Evolutionary conservation across 2,113 vertebrate species (phyloP).

Genomic region (Seriola quinqueradiata): DNA sequence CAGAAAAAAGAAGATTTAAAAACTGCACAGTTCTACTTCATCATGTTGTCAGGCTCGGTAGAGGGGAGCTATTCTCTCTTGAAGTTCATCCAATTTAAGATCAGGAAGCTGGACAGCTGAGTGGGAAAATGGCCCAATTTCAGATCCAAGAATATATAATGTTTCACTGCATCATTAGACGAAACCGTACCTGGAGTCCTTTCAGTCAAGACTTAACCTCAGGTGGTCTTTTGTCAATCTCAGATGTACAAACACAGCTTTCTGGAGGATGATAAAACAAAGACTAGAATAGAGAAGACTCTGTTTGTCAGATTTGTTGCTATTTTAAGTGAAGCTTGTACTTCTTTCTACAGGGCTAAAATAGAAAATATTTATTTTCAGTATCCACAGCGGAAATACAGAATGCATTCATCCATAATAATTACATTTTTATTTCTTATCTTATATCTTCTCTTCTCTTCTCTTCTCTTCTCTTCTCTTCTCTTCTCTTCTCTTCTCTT

Average conservation of each 20-base stretch:
- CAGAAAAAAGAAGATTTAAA: conserved; percentile 6
- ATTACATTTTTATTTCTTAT: background rate
- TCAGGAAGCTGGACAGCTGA: conserved; percentile 37
- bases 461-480: too few species aligned
- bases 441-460: too few species aligned
- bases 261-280: conserved; percentile 1
- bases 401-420: background rate
- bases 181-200: background rate
- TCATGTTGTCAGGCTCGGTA: conserved; percentile 6
- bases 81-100: conserved; percentile 37
- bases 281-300: background rate
- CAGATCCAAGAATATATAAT: conserved; percentile 12
- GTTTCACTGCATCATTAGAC: conserved; percentile 39
- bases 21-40: conserved; percentile 8
- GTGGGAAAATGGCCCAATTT: conserved; percentile 37
- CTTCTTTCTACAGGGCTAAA: background rate
- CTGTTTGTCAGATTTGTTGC: background rate
- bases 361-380: background rate
- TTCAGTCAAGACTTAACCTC: conserved; percentile 10
- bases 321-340: conserved; percentile 8
- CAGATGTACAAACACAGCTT: background rate
- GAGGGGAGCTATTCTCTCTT: conserved; percentile 8
- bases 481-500: too few species aligned
- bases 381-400: background rate
- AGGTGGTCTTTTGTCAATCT: conserved; percentile 21